These are phyloP conservation scores for Sylvietta virens DNA, from an alignment of 2,113 vertebrate genomes.

Conservation along the genomic window DNA sequence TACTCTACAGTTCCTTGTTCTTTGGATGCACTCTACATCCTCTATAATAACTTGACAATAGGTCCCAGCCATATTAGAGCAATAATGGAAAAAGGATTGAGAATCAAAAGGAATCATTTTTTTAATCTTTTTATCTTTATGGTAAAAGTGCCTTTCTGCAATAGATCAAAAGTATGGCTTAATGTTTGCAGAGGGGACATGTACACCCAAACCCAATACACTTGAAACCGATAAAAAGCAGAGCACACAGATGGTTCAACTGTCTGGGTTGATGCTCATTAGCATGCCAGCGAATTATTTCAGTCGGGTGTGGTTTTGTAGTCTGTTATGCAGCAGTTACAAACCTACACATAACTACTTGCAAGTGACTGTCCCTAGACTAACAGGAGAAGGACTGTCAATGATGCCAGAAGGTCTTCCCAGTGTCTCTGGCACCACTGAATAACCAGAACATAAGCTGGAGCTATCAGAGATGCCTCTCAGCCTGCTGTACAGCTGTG, in stretches of 20 bases:
- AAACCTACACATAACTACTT: background rate
- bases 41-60: background rate
- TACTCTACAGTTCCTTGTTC: background rate
- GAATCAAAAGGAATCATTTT: background rate
- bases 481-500: background rate
- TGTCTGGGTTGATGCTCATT: background rate
- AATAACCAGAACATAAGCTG: background rate
- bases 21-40: background rate
- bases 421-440: background rate
- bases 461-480: background rate
- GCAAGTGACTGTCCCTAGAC: background rate
- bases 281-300: background rate
- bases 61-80: background rate
- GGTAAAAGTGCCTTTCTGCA: background rate
- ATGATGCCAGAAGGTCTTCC: background rate
- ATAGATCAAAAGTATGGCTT: background rate
- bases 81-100: conserved; percentile 9
- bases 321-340: background rate
- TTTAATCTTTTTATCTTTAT: background rate
- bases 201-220: background rate
- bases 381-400: background rate
- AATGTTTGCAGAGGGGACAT: background rate
- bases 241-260: background rate
- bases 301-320: background rate
- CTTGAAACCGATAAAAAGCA: conserved; percentile 31